Evolutionary conservation across 2,888 invertebrate genomes (phyloP), one percentile per base, ranked within the genome.

Genomic region (Hoplodrina ambigua): DNA sequence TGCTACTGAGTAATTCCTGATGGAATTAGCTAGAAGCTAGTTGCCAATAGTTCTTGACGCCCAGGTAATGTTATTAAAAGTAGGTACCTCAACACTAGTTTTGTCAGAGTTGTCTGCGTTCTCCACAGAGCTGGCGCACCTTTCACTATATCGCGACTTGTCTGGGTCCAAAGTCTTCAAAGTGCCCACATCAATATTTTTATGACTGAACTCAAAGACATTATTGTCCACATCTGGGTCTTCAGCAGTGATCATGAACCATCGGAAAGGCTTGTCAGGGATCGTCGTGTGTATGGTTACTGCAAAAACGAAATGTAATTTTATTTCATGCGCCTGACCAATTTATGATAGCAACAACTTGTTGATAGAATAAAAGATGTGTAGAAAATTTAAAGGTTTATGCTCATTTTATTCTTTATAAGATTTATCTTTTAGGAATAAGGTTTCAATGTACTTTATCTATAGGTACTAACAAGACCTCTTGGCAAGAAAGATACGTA

Each of bases 181-280:
- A 44, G 85, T 90, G 19, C 95, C 95, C 0, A 94, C 94, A 44
- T 94, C 92, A 0, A 85, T 87, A 0, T 78, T 64, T 2, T 83
- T 85, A 4, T 85, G 85, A 1, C 86, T 84, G 46, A 87, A 88
- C 52, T 90, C 88, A 19, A 88, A 86, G 0, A 86, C 81, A 17
- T 80, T 88, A 49, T 89, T 86, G 72, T 95, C 95, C 10, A 93
- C 85, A 0, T 89, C 89, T 0, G 95, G 94, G 62, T 95, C 93
- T 62, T 96, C 95, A 0, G 92, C 94, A 0, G 95, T 95, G 66
- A 96, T 94, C 94, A 96, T 95, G 85, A 95, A 96, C 90, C 91
- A 91, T 20, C 90, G 90, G 80, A 96, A 95, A 0, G 94, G 90
- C 0, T 91, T 90, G 1, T 82, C 86, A 0, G 44, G 30, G 19